These are phyloP conservation scores for Hydroisotoma schaefferi DNA, from an alignment of 2,888 invertebrate species.

Conservation along the genomic window DNA sequence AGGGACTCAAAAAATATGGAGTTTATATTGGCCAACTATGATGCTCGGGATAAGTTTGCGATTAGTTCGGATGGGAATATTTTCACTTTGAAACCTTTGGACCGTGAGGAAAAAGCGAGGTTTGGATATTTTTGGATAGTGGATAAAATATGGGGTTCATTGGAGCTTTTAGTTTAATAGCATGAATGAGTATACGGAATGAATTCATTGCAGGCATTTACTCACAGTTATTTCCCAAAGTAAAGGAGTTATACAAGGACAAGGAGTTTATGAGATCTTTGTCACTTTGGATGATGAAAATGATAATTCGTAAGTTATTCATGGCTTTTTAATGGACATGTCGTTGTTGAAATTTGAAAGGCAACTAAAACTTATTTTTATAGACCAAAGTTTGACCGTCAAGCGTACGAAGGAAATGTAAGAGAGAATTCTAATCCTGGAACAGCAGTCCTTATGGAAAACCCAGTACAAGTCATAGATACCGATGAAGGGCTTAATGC, in stretches of 20 bases:
- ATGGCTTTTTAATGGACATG: background rate
- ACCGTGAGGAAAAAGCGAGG: constrained; percentile 68
- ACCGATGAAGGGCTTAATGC: constrained; percentile 67
- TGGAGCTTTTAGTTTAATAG: background rate
- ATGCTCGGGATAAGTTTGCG: constrained; percentile 72
- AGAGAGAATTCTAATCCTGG: constrained; percentile 70
- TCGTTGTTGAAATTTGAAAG: background rate
- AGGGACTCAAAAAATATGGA: constrained; percentile 49
- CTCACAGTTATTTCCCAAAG: constrained; percentile 75
- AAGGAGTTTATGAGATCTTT: constrained; percentile 73
- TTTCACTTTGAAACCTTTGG: constrained; percentile 71
- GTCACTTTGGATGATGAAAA: constrained; percentile 80
- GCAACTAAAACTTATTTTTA: background rate
- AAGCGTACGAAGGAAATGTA: constrained; percentile 71
- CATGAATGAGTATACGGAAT: background rate
- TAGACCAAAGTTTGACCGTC: constrained; percentile 66
- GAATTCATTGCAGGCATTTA: constrained; percentile 51
- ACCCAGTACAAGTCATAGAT: constrained; percentile 68
- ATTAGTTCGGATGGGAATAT: constrained; percentile 74
- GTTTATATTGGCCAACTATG: constrained; percentile 77
- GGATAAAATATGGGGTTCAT: background rate
- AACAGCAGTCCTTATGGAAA: constrained; percentile 66
- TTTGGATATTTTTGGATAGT: constrained; percentile 53
- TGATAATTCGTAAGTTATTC: constrained; percentile 60
- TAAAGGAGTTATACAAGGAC: constrained; percentile 64